Conservation (phyloP, 2,888 invertebrate species). For the Zele albiditarsus region DNA sequence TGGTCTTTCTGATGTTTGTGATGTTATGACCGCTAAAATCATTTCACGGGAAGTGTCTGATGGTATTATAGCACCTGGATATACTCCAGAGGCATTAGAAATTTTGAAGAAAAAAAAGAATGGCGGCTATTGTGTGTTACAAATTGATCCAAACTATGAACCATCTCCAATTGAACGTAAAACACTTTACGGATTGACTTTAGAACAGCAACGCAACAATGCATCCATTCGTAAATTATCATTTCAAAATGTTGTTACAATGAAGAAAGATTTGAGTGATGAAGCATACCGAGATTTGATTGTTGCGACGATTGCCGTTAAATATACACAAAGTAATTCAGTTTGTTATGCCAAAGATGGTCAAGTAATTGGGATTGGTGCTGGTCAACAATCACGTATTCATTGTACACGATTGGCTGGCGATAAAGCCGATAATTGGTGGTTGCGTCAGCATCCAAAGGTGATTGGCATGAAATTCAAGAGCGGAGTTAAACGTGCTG, state of each 20-base stretch:
- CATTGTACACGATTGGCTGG: slow-evolving; percentile 98
- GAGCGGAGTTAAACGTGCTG: slow-evolving; percentile 89
- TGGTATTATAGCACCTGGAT: slow-evolving; percentile 98
- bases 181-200: slow-evolving; percentile 86
- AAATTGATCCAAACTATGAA: slow-evolving; percentile 91
- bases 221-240: slow-evolving; percentile 84
- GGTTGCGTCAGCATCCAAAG: slow-evolving; percentile 94
- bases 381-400: slow-evolving; percentile 98
- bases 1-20: slow-evolving; percentile 93
- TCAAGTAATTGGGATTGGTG: slow-evolving; percentile 96
- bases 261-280: slow-evolving; percentile 79
- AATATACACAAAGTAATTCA: slow-evolving; percentile 99
- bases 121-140: slow-evolving; percentile 91
- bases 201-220: slow-evolving; percentile 93
- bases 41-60: slow-evolving; percentile 97
- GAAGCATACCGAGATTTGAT: slow-evolving; percentile 90
- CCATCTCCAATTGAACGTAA: slow-evolving; percentile 88
- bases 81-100: slow-evolving; percentile 86
- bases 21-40: slow-evolving; percentile 91
- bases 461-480: slow-evolving; percentile 89
- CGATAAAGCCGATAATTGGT: slow-evolving; percentile 98
- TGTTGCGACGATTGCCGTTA: slow-evolving; percentile 96
- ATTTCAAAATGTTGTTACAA: slow-evolving; percentile 87
- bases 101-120: slow-evolving; percentile 95
- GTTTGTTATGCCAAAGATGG: slow-evolving; percentile 97